Percentiles rank a stretch among this genome's conserved stretches.
Conservation (phyloP, 2,797 vertebrate genomes). For the Pristis pectinata region DNA sequence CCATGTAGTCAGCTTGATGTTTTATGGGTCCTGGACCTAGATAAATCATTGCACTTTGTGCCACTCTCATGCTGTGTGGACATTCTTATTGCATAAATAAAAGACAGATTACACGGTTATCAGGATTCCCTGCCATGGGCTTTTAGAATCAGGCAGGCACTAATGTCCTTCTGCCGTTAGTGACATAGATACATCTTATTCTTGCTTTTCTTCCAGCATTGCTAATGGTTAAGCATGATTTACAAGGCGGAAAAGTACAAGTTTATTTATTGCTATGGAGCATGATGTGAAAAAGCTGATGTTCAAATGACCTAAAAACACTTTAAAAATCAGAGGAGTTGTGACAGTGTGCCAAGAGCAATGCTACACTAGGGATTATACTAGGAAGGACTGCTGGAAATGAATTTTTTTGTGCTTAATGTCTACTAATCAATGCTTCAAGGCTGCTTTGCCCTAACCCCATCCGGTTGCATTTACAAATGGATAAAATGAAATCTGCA, state of each 20-base stretch:
- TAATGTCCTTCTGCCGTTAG: neutral
- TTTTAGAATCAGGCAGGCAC: neutral
- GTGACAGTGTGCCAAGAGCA: neutral
- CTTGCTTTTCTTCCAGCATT: neutral
- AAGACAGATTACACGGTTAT: neutral
- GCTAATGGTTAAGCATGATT: neutral
- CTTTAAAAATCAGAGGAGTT: constrained; percentile 7
- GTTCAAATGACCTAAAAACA: constrained; percentile 8
- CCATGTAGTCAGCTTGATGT: neutral
- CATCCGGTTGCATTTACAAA: neutral
- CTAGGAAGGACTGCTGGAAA: neutral
- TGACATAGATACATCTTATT: neutral
- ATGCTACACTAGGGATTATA: neutral
- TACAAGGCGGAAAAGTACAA: neutral
- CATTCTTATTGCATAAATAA: neutral
- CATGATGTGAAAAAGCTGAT: neutral
- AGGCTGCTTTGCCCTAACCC: neutral
- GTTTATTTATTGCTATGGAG: neutral
- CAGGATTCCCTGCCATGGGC: neutral
- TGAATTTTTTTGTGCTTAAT: neutral
- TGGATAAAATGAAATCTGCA: neutral
- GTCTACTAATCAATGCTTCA: neutral
- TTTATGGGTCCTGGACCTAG: neutral
- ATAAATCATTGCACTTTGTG: neutral
- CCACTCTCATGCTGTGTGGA: neutral